Base-by-base conservation (phyloP, 2,113 vertebrate genomes). In the Oenanthe melanoleuca region DNA sequence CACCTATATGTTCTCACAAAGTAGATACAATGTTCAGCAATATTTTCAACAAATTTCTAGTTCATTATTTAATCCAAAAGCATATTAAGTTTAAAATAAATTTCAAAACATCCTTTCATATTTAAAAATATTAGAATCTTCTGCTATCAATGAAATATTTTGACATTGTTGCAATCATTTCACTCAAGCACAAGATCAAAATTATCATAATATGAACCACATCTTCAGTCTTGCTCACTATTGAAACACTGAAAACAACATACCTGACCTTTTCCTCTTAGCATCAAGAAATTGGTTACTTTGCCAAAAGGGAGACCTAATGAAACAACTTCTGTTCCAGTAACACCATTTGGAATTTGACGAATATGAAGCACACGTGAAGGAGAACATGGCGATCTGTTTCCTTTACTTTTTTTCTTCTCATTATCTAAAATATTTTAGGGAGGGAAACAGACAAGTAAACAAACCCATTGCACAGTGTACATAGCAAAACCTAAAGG, bases 261-360 rank as follows among this genome's bases (percentile, higher is more conserved):
- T 98, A 99, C 99, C 98, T 99, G 98, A 91, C 97, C 97, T 98
- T 97, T 98, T 89, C 95, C 96, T 97, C 97, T 98, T 34, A 99
- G 97, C 97, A 99, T 98, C 97, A 99, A 98, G 92, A 98, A 69
- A 94, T 99, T 99, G 60, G 98, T 98, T 96, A 99, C 98, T 98
- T 97, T 98, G 91, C 99, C 99, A 93, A 99, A 99, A 77, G 98
- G 98, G 77, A 98, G 67, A 75, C 97, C 98, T 98, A 99, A 95
- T 73, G 98, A 98, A 97, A 98, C 93, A 45, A 99, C 45, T 83
- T 99, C 99, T 86, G 97, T 93, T 97, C 98, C 98, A 15, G 98
- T 98, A 87, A 96, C 98, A 81, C 97, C 97, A 89, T 66, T 95
- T 95, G 98, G 98, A 98, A 99, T 97, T 89, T 97, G 98, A 84